Evolutionary conservation across 1,140 invertebrate species (phyloP), one percentile per base, ranked within the genome.

Genomic region (Tetragnatha versicolor): DNA sequence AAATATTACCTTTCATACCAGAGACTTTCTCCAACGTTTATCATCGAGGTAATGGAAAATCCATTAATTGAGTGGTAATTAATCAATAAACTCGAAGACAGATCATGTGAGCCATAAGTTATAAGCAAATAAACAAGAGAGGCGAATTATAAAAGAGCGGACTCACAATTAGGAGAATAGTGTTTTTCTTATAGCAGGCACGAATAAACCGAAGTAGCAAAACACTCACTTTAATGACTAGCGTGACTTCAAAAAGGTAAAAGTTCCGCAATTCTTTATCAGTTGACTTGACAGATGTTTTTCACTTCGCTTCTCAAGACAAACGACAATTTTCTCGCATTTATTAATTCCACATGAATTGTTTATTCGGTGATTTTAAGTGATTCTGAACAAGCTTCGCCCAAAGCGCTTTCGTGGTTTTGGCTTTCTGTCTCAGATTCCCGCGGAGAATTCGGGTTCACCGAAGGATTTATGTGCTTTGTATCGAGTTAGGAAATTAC

Each of bases 31-130:
- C n/a, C 49, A 51, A 20, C 10, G 49, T 25, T 51, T 33, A n/a
- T 58, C 35, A 33, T 58, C 55, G 9, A 58, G 10, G 31, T 58
- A 58, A 58, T 33, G 55, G 20, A 58, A 31, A 27, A 33, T 35
- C 14, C 55, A 58, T 58, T 58, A 58, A 58, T 58, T n/a, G 35
- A 4, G 14, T 7, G 35, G 20, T 31, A 58, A 58, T 58, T 58
- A 58, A 58, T 58, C 29, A 58, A 58, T 58, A 58, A 58, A 58
- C 35, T n/a, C 35, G 29, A 33, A n/a, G 20, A n/a, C 22, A 33
- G 29, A 20, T 58, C n/a, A 33, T n/a, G 17, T 58, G 35, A 6
- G 2, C 20, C 31, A 58, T 58, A 33, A 58, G n/a, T 58, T 58
- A 33, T 22, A 29, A 58, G 55, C 7, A 31, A 58, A 58, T 58